Conservation (phyloP, 2,113 vertebrate genomes). For the Hydropotes inermis region DNA sequence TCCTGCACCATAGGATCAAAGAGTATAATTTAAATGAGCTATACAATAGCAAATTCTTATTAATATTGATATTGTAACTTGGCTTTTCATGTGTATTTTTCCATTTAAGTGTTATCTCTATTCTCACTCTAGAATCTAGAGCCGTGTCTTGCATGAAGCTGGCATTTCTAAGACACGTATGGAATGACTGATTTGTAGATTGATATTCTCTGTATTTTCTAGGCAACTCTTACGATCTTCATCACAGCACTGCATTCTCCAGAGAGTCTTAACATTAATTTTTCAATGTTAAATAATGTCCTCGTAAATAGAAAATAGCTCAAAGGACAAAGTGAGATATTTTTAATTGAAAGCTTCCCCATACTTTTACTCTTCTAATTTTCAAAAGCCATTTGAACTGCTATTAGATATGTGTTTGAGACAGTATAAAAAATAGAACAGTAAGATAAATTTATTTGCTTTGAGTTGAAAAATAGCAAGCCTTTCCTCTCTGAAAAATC, state of each 20-base stretch:
- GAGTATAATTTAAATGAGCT: background rate
- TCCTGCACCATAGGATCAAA: background rate
- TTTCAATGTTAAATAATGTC: conserved; percentile 19
- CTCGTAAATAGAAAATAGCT: conserved; percentile 18
- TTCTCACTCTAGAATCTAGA: background rate
- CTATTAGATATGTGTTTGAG: background rate
- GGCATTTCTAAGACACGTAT: background rate
- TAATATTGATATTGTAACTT: background rate
- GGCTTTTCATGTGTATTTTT: background rate
- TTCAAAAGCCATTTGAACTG: background rate
- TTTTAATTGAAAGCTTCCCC: background rate
- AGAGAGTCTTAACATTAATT: background rate
- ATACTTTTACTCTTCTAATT: background rate
- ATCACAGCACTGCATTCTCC: background rate
- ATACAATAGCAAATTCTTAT: background rate
- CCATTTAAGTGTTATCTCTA: background rate
- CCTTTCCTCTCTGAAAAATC: conserved; percentile 6
- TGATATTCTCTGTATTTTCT: background rate
- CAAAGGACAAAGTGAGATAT: background rate
- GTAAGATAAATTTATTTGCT: background rate
- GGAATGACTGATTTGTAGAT: background rate
- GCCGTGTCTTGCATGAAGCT: background rate
- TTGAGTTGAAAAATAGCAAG: background rate
- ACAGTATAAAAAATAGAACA: background rate
- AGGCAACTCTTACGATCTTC: background rate